Percentiles rank a stretch among this genome's conserved stretches.
Conservation (phyloP, 2,888 invertebrate species). For the Tinea trinotella region DNA sequence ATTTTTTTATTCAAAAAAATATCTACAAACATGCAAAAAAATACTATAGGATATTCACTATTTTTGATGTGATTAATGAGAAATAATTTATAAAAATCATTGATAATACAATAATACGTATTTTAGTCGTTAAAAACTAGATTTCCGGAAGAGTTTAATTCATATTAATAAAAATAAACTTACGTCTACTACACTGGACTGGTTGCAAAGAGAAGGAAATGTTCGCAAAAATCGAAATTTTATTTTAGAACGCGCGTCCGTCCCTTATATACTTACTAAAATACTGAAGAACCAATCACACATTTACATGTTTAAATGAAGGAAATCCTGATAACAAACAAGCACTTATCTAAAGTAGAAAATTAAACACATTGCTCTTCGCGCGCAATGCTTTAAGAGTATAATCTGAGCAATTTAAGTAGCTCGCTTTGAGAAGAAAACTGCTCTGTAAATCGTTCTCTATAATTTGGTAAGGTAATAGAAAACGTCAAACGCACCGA, state of each 20-base stretch:
- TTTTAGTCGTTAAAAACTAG: not conserved
- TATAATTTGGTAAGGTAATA: not conserved
- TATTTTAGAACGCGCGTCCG: not conserved
- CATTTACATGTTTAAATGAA: not conserved
- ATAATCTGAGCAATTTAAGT: not conserved
- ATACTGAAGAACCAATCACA: not conserved
- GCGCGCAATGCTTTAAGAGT: not conserved
- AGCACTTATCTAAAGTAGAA: constrained; percentile 1
- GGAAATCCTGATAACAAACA: not conserved
- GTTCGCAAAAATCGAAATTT: not conserved
- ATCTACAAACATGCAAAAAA: too few relatives aligned
- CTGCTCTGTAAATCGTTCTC: not conserved
- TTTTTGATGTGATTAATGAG: too few relatives aligned
- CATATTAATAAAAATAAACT: not conserved
- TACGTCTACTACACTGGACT: not conserved
- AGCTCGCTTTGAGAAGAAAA: not conserved
- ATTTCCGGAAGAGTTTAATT: not conserved
- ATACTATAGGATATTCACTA: too few relatives aligned
- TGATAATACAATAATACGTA: not conserved
- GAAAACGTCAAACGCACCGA: not conserved
- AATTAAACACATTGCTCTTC: not conserved
- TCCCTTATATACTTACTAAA: not conserved
- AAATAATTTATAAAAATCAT: not conserved
- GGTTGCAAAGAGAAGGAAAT: not conserved
- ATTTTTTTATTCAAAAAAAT: too few relatives aligned